Evolutionary conservation across 1,140 invertebrate genomes (phyloP), one percentile per base, ranked within the genome.

Genomic region (Proales similis): DNA sequence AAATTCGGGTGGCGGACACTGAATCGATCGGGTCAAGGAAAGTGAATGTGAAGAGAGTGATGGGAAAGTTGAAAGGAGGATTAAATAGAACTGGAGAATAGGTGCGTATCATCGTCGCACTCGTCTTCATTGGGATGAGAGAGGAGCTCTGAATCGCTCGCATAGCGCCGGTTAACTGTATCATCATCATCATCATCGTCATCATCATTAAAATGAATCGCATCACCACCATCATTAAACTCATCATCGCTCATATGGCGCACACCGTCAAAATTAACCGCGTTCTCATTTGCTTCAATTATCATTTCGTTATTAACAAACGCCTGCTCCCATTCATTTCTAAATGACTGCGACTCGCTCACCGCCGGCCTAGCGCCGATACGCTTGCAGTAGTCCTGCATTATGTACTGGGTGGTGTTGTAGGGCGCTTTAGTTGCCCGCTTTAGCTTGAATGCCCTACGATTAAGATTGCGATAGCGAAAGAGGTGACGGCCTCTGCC

Each of bases 371-470:
- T 27, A 29, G 51, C 36, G 2, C 51, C 51, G 9, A 36, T 36
- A n/a, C 51, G 51, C 27, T 42, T 57, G 26, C 36, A 57, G 17
- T 57, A 57, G 17, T 57, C 51, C 24, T 57, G 45, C 51, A 57
- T 57, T 22, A 57, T 14, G n/a, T 57, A 57, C 7, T 57, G 51
- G 11, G 51, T 57, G 5, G 51, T 57, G 24, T 57, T 57, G 29
- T 57, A 57, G n/a, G 51, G 51, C 12, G 51, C 51, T 17, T 57
- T 36, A 42, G 19, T 30, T n/a, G n/a, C n/a, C n/a, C n/a, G n/a
- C n/a, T n/a, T n/a, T n/a, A n/a, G n/a, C n/a, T n/a, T n/a, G n/a
- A n/a, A n/a, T n/a, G n/a, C n/a, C n/a, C n/a, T n/a, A n/a, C n/a
- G n/a, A n/a, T n/a, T n/a, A n/a, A n/a, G n/a, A n/a, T n/a, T n/a